These are phyloP conservation scores for Hipposideros armiger DNA, from an alignment of 2,113 vertebrate species.

Conservation along the genomic window DNA sequence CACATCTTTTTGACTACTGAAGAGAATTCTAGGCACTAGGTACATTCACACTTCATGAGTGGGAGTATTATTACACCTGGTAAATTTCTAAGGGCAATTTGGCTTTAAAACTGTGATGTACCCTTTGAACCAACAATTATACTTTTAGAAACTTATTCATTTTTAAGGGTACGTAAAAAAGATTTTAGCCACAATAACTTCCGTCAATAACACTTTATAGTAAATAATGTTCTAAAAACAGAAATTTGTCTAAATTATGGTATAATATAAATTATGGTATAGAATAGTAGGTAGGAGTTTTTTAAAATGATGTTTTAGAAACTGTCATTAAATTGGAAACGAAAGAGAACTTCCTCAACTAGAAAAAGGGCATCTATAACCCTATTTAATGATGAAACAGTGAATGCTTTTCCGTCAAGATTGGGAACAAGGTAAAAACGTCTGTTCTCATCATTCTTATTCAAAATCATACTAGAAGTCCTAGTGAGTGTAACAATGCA, in stretches of 20 bases:
- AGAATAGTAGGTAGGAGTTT: background rate
- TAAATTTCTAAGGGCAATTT: background rate
- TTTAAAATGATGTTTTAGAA: background rate
- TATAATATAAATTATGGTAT: background rate
- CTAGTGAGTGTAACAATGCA: background rate
- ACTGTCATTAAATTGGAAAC: background rate
- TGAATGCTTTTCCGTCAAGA: background rate
- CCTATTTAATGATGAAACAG: background rate
- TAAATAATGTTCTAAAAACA: constrained; percentile 22
- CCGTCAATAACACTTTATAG: background rate
- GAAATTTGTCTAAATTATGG: background rate
- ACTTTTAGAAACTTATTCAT: constrained; percentile 1
- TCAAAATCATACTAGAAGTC: background rate
- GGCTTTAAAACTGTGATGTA: background rate
- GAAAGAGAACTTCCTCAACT: background rate
- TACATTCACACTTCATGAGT: background rate
- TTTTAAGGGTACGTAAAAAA: constrained; percentile 29
- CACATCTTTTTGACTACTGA: background rate
- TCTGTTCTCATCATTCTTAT: background rate
- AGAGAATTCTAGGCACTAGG: background rate
- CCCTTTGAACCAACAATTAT: background rate
- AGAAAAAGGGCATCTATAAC: background rate
- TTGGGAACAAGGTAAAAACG: background rate
- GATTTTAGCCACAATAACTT: background rate
- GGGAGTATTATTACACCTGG: background rate